These are phyloP conservation scores for Hydraecia micacea DNA, from an alignment of 2,888 invertebrate genomes.

Conservation along the genomic window DNA sequence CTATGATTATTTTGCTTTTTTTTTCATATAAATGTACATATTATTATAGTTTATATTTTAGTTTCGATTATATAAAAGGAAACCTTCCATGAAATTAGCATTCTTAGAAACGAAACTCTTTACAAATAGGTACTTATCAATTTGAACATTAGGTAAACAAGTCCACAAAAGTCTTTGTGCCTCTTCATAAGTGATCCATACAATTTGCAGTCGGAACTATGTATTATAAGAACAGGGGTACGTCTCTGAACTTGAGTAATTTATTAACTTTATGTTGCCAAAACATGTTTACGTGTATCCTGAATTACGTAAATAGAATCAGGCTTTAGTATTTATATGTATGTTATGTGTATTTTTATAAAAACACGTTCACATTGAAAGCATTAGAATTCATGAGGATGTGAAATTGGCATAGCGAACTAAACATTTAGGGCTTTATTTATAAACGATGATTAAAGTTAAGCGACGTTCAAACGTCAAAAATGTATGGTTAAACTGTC, in stretches of 20 bases:
- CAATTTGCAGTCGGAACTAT: slow-evolving; percentile 45
- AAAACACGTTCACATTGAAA: not conserved
- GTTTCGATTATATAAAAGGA: slow-evolving; percentile 5
- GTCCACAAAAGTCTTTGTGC: slow-evolving; percentile 46
- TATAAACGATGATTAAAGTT: no score
- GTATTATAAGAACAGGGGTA: slow-evolving; percentile 30
- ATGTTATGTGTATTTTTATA: slow-evolving; percentile 11
- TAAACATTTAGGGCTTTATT: no score
- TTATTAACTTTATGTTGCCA: slow-evolving; percentile 70
- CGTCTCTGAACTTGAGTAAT: slow-evolving; percentile 63
- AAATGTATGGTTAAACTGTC: no score
- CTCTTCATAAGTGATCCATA: slow-evolving; percentile 50
- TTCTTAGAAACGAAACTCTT: not conserved
- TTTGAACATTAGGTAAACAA: slow-evolving; percentile 32
- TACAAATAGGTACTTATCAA: slow-evolving; percentile 25
- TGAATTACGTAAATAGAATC: slow-evolving; percentile 55
- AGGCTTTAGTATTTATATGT: slow-evolving; percentile 27
- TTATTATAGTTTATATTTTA: no score
- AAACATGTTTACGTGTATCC: slow-evolving; percentile 71
- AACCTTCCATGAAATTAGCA: not conserved
- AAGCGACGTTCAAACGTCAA: no score
- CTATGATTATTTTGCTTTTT: no score
- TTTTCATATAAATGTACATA: no score
- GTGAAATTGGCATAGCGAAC: not conserved
- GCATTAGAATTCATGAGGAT: not conserved